Percentiles rank a stretch among this genome's conserved stretches.
Conservation (phyloP, 1,140 invertebrate species). For the Drosophila miranda region DNA sequence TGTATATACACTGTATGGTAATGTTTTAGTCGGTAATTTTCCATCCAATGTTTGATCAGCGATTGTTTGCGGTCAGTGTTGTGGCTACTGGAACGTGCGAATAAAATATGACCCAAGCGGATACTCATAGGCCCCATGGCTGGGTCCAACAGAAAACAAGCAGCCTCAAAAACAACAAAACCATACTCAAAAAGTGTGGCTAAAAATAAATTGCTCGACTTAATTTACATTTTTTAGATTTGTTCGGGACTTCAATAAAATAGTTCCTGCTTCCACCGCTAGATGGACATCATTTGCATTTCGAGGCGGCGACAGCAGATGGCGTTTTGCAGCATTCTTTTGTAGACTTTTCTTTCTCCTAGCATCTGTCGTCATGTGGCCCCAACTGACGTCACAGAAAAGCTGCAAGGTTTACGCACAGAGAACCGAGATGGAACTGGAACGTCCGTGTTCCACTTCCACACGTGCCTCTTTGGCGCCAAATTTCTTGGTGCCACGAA, state of each 20-base stretch:
- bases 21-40: slow-evolving; percentile 34
- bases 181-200: too few relatives aligned
- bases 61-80: slow-evolving; percentile 9
- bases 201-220: too few relatives aligned
- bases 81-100: slow-evolving; percentile 8
- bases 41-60: slow-evolving; percentile 3
- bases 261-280: too few relatives aligned
- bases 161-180: too few relatives aligned
- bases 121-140: background rate
- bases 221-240: too few relatives aligned
- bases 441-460: slow-evolving; percentile 29
- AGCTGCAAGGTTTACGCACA: slow-evolving; percentile 69
- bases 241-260: too few relatives aligned
- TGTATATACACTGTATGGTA: slow-evolving; percentile 15
- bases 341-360: slow-evolving; percentile 52
- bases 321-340: slow-evolving; percentile 30
- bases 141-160: too few relatives aligned
- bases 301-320: slow-evolving; percentile 26
- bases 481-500: slow-evolving; percentile 50
- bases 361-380: slow-evolving; percentile 63
- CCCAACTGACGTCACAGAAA: slow-evolving; percentile 71
- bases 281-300: background rate
- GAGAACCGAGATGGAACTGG: slow-evolving; percentile 55
- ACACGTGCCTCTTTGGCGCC: slow-evolving; percentile 63
- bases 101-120: slow-evolving; percentile 5